phyloP scores from a whole-genome alignment of 2,113 vertebrate genomes.

The Neopipo cinnamomea region DNA sequence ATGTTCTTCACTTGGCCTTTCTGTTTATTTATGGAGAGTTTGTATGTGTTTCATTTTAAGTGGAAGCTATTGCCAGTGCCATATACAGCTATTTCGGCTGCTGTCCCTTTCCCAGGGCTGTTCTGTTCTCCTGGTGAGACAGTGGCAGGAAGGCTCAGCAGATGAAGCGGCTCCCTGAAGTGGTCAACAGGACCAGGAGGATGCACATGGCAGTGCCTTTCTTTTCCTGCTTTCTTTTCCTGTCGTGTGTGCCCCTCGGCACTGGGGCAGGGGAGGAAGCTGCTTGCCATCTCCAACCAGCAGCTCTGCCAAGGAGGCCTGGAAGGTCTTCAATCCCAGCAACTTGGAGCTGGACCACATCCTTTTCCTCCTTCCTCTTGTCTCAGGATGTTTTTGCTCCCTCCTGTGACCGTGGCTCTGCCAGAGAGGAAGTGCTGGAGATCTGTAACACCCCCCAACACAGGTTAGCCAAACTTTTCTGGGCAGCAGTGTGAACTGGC shows the following conservation, averaged over 20 bases:
- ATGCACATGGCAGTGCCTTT: background rate
- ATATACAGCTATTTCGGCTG: background rate
- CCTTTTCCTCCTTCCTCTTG: background rate
- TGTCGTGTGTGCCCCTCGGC: background rate
- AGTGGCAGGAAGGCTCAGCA: rapidly evolving
- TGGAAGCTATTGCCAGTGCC: background rate
- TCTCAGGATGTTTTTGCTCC: background rate
- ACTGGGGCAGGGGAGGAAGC: background rate
- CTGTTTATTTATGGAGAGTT: background rate
- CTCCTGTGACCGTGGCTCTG: background rate
- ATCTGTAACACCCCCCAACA: background rate
- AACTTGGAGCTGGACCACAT: background rate
- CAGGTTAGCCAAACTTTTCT: background rate
- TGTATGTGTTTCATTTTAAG: background rate
- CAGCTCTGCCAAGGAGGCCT: background rate
- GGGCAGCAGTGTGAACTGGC: background rate
- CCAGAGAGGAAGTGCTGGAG: background rate
- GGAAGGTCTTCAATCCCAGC: conserved; percentile 8
- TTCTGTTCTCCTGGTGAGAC: background rate
- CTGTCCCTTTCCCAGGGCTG: background rate
- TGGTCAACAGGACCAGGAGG: rapidly evolving
- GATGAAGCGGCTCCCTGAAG: background rate
- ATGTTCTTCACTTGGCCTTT: background rate
- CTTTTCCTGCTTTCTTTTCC: background rate
- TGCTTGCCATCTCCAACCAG: background rate